Base-by-base conservation (phyloP, 2,888 invertebrate species). In the Drosophila koepferae region DNA sequence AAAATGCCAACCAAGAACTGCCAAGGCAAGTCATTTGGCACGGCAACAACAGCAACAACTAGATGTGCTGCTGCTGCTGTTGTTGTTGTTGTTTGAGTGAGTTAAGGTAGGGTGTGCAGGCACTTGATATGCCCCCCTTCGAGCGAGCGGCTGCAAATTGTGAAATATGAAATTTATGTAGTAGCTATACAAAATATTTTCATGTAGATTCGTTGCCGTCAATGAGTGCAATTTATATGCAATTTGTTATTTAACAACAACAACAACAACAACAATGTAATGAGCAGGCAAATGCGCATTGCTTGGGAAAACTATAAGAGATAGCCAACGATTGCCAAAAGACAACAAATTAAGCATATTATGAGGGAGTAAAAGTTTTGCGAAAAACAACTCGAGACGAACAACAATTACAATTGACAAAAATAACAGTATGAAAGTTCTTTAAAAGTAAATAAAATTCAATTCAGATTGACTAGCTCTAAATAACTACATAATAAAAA, bases 191-290 rank as follows among this genome's bases (percentile, higher is more conserved):
- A 66, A 81, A 90, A 78, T 86, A 88, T 78, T 86, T 78, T 71
- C 74, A 88, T 86, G 86, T 65, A 81, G 75, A 83, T 90, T 86
- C 70, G 51, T 43, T 59, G 80, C 70, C 73, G 60, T 77, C 86
- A 86, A 90, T 86, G 90, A 86, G 76, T 65, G 75, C 89, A 89
- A 86, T 86, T 90, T 90, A 86, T 90, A 86, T 89, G 86, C 90
- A 86, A 81, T 81, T 86, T 86, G 71, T 74, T 72, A 53, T 54
- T 54, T 59, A 72, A 63, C 68, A 74, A 64, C 65, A 79, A 60
- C 65, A 74, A 46, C 36, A 66, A 55, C 41, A 59, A 48, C 48
- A 73, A 59, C 49, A 62, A 36, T 54, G 51, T 82, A 82, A 80
- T 82, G 61, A 72, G 63, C 56, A 61, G 43, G 46, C 60, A 72